Evolutionary conservation across 2,113 vertebrate species (phyloP), one percentile per base, ranked within the genome.

Genomic region (Dipodomys ordii): DNA sequence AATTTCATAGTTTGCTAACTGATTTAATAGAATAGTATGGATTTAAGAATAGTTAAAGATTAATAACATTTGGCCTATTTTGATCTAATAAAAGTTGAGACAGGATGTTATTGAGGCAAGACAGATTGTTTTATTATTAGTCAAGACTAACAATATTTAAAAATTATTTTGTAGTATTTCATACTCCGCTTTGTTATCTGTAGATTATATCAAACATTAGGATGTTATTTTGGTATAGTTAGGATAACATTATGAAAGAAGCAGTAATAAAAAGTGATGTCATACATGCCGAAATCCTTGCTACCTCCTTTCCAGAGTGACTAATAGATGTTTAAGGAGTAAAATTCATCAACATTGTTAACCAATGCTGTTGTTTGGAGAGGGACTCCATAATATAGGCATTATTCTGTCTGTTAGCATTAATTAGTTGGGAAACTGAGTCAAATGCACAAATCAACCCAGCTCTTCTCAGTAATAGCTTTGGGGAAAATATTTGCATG

Each of bases 51-150:
- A 49, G 49, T 49, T 49, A 57, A 57, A 57, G 15, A 68, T 57
- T 35, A 83, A 27, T 77, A 44, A n/a, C 80, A 92, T 80, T 73
- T 92, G 67, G 27, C 25, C 20, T 57, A 13, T 39, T 92, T 92
- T 65, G 23, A 12, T 81, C 2, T 11, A 80, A 81, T 87, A 53
- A 87, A 35, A 25, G 3, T 5, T 11, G 13, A n/a, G 25, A 27
- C 2, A 13, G 13, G 25, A 57, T 84, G 82, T 77, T 23, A 46
- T 68, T 68, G 28, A 57, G 65, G 30, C 46, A 68, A 16, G 16
- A 81, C 60, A 32, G 32, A 81, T 57, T 57, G 13, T 68, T 76
- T 76, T 85, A 39, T 73, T 16, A 23, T 39, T 39, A 80, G 11
- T 80, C 32, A 73, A 44, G 73, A 73, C 67, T 73, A n/a, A 84